Conservation (phyloP, 2,113 vertebrate genomes). For the Mellivora capensis region DNA sequence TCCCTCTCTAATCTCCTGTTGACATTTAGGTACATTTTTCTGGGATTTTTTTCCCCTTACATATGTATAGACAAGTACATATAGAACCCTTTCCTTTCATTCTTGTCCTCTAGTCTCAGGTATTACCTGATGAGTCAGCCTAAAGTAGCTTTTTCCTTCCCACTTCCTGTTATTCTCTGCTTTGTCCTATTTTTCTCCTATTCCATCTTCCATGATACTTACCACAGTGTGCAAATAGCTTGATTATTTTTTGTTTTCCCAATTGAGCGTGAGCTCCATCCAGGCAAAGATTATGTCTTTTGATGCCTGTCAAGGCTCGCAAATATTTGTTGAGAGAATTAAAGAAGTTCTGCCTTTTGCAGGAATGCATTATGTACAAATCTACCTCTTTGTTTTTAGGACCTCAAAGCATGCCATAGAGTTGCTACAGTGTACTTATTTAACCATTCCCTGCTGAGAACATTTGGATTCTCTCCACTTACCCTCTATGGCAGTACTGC, state of each 20-base stretch:
- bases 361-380: not conserved
- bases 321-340: not conserved
- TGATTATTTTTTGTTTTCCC: not conserved
- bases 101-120: not conserved
- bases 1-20: not conserved
- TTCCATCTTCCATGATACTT: not conserved
- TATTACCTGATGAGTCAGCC: not conserved
- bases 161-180: not conserved
- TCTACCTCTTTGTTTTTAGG: not conserved
- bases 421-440: not conserved
- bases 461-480: not conserved
- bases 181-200: not conserved
- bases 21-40: not conserved
- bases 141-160: not conserved
- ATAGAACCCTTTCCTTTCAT: fast-evolving
- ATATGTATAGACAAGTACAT: not conserved
- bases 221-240: not conserved
- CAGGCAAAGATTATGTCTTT: not conserved
- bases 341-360: not conserved
- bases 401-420: not conserved
- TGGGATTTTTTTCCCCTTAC: not conserved
- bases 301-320: not conserved
- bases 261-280: not conserved
- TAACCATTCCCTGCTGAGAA: not conserved
- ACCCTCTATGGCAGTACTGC: not conserved